phyloP scores from a whole-genome alignment of 2,888 invertebrate species.

The Hesperia comma region DNA sequence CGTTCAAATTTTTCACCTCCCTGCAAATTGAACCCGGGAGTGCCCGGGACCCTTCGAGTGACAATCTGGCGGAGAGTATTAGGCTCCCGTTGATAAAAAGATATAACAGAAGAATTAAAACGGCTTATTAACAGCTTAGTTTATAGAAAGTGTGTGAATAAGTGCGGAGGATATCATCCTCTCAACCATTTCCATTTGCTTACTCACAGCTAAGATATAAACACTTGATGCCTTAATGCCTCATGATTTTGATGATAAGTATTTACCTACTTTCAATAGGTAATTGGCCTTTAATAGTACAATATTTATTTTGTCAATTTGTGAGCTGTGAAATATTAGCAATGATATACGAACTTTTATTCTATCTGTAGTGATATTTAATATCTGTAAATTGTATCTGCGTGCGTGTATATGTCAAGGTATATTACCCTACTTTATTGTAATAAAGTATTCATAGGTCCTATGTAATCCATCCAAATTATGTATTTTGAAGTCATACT shows the following conservation, averaged over 20 bases:
- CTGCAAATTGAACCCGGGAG: not conserved
- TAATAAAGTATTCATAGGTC: too few relatives aligned
- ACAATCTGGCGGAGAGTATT: not conserved
- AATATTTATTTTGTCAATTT: not conserved
- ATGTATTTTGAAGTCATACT: too few relatives aligned
- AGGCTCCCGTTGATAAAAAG: not conserved
- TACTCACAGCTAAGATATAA: constrained; percentile 1
- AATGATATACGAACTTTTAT: too few relatives aligned
- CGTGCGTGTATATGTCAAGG: too few relatives aligned
- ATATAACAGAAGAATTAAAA: not conserved
- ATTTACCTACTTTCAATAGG: constrained; percentile 27
- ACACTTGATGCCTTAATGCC: constrained; percentile 7
- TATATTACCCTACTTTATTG: too few relatives aligned
- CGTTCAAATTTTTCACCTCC: too few relatives aligned
- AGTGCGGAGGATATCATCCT: not conserved
- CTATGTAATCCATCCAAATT: too few relatives aligned
- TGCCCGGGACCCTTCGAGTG: not conserved
- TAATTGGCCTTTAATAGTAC: constrained; percentile 31
- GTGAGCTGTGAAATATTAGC: not conserved
- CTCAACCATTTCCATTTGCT: constrained; percentile 17
- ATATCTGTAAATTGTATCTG: too few relatives aligned
- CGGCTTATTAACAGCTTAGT: not conserved
- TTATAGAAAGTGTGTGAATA: not conserved
- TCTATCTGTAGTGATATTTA: too few relatives aligned
- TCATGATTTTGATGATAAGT: constrained; percentile 4